Conservation (phyloP, 2,113 vertebrate genomes). For the Lophotis ruficrista region DNA sequence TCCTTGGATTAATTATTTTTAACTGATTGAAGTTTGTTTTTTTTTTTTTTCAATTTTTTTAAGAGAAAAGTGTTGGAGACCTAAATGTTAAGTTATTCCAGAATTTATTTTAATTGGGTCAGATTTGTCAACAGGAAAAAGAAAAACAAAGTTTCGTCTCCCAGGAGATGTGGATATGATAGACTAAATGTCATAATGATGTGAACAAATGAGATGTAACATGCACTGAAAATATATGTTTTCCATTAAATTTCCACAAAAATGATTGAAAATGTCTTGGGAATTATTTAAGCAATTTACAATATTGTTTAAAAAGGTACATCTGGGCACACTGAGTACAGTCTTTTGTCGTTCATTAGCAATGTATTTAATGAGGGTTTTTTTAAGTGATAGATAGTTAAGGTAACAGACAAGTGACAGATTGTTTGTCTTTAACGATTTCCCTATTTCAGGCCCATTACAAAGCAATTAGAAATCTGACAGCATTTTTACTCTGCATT, state of each 20-base stretch:
- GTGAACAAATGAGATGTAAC: constrained; percentile 72
- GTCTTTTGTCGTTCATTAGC: constrained; percentile 88
- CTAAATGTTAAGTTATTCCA: background rate
- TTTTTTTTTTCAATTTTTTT: background rate
- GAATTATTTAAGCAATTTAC: constrained; percentile 77
- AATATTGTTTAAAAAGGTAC: constrained; percentile 78
- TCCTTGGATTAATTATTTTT: background rate
- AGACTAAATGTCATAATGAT: constrained; percentile 76
- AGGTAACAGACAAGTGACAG: constrained; percentile 91
- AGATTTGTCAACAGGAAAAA: constrained; percentile 36
- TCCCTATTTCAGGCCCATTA: constrained; percentile 87
- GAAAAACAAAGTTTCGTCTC: constrained; percentile 61
- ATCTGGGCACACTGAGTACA: constrained; percentile 72
- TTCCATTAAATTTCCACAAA: constrained; percentile 70
- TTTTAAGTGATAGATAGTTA: constrained; percentile 89
- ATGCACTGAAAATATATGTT: constrained; percentile 67
- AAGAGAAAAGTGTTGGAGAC: background rate
- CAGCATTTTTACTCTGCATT: constrained; percentile 89
- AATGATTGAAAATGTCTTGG: constrained; percentile 75
- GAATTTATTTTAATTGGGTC: background rate
- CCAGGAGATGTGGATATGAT: constrained; percentile 63
- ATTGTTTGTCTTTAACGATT: constrained; percentile 91
- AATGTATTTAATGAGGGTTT: constrained; percentile 87
- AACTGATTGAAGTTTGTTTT: background rate
- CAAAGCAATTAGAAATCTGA: constrained; percentile 91